Conservation (phyloP, 1,140 invertebrate species). For the Ruditapes philippinarum region DNA sequence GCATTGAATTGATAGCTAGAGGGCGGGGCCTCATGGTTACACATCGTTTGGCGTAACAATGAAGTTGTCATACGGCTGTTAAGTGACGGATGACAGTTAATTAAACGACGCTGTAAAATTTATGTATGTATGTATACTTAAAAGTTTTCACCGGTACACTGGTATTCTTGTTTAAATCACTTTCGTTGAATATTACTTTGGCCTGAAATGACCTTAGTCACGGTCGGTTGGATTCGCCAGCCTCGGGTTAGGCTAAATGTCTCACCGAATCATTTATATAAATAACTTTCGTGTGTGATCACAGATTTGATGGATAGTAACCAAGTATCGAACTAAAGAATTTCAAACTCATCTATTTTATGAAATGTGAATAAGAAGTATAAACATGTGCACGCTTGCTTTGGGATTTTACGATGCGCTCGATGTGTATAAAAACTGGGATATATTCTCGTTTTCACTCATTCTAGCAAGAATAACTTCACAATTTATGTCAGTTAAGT, state of each 20-base stretch:
- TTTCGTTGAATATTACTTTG: conserved; percentile 9
- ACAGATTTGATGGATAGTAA: conserved; percentile 29
- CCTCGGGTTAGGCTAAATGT: conserved; percentile 3
- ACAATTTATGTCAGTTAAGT: neutral
- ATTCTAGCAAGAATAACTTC: neutral
- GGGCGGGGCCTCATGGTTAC: conserved; percentile 25
- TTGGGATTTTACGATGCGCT: neutral
- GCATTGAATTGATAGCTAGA: neutral
- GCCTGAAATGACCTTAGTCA: conserved; percentile 20
- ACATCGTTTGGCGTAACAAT: neutral
- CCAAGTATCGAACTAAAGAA: conserved; percentile 10
- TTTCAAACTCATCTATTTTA: conserved; percentile 16
- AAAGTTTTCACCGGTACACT: neutral
- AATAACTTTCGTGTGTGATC: conserved; percentile 29
- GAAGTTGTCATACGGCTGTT: conserved; percentile 21
- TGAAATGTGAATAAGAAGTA: conserved; percentile 26
- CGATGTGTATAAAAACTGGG: conserved; percentile 15
- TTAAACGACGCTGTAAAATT: conserved; percentile 29
- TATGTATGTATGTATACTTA: conserved; percentile 28
- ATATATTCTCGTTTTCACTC: neutral
- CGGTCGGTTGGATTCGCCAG: neutral
- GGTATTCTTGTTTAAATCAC: neutral
- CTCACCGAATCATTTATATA: neutral
- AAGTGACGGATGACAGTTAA: conserved; percentile 51
- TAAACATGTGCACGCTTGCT: conserved; percentile 10